Conservation (phyloP, 2,888 invertebrate species). For the Zonitis immaculata region DNA sequence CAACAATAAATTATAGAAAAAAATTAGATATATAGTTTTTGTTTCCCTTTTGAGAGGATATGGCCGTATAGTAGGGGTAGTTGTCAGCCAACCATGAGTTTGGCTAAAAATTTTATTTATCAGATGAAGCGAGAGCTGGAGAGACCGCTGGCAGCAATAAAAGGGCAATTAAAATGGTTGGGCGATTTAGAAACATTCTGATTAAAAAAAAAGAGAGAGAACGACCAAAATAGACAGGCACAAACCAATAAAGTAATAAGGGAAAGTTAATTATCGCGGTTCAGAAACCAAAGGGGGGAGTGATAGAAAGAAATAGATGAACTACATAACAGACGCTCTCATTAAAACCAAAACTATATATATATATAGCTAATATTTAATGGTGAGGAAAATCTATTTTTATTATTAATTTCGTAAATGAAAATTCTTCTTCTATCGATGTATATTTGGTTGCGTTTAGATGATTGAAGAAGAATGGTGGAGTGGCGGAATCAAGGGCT, state of each 20-base stretch:
- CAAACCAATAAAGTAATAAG: slow-evolving; percentile 50
- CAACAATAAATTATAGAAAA: slow-evolving; percentile 18
- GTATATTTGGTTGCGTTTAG: neutral
- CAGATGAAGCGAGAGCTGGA: slow-evolving; percentile 42
- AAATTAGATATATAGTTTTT: slow-evolving; percentile 29
- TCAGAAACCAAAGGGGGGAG: no score
- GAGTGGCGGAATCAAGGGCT: slow-evolving; percentile 24
- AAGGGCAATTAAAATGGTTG: slow-evolving; percentile 48
- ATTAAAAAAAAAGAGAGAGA: slow-evolving; percentile 50
- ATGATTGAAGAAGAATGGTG: neutral
- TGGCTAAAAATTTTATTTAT: slow-evolving; percentile 44
- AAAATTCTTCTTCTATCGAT: no score
- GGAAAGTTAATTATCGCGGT: slow-evolving; percentile 47
- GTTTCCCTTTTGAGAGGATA: neutral
- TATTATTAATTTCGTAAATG: no score
- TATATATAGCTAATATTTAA: no score
- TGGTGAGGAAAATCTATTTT: no score
- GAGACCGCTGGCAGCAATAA: slow-evolving; percentile 47
- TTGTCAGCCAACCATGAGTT: slow-evolving; percentile 42
- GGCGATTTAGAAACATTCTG: slow-evolving; percentile 48
- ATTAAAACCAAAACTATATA: no score
- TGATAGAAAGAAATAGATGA: slow-evolving; percentile 19
- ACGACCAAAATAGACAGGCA: slow-evolving; percentile 47
- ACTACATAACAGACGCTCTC: no score
- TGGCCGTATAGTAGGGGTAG: slow-evolving; percentile 26